Conservation (phyloP, 2,888 invertebrate genomes). For the Dendrolimus pini region DNA sequence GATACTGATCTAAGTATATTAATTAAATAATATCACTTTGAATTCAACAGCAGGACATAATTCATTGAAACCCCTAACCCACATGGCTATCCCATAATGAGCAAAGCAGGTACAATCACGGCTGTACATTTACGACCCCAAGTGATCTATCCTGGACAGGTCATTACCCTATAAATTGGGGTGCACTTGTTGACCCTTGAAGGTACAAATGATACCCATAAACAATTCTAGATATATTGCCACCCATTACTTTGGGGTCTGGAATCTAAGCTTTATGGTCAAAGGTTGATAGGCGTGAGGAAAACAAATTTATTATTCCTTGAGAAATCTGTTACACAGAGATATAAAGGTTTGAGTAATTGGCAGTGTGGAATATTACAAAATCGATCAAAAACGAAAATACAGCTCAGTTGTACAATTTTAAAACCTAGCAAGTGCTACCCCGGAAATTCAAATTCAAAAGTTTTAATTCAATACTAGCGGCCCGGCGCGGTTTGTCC, state of each 20-base stretch:
- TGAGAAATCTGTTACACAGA: background rate
- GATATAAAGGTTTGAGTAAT: no score
- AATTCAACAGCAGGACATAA: no score
- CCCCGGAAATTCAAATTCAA: no score
- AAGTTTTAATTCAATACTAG: no score
- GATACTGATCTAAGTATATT: no score
- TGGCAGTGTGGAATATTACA: no score
- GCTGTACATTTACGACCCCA: background rate
- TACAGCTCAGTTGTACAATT: no score
- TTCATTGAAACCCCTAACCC: background rate
- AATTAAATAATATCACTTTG: no score
- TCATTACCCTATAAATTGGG: background rate
- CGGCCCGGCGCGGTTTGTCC: no score
- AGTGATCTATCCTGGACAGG: background rate
- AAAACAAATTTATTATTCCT: background rate
- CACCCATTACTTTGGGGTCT: background rate
- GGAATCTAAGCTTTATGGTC: background rate
- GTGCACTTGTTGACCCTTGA: background rate
- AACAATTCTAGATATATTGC: background rate
- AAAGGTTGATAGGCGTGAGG: background rate
- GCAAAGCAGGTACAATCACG: background rate
- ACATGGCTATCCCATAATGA: background rate
- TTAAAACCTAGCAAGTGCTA: no score
- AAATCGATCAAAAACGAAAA: no score
- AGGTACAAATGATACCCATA: background rate